These are phyloP conservation scores for Limnephilus auricula DNA, from an alignment of 2,888 invertebrate species.

Conservation along the genomic window DNA sequence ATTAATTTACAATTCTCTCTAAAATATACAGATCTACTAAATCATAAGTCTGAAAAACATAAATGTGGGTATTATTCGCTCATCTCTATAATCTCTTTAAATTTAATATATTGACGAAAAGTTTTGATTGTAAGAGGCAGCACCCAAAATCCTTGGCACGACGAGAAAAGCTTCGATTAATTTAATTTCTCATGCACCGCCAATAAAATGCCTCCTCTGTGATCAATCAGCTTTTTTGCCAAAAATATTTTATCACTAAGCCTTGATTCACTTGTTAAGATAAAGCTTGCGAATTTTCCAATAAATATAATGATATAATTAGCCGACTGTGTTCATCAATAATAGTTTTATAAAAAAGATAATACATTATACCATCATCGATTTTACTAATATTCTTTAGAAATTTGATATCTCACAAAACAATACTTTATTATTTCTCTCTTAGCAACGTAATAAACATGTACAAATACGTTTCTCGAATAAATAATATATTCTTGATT, in stretches of 20 bases:
- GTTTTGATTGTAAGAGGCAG: background rate
- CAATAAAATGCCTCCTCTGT: slow-evolving; percentile 15
- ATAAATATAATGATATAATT: background rate
- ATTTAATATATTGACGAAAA: background rate
- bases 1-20: background rate
- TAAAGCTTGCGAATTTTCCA: background rate
- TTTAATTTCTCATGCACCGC: background rate
- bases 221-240: slow-evolving; percentile 12
- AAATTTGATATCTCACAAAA: too few species aligned
- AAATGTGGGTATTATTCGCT: background rate
- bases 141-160: background rate
- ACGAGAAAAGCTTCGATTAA: background rate
- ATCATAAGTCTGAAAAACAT: background rate
- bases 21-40: background rate
- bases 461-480: too few species aligned
- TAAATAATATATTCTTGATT: too few species aligned
- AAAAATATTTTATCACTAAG: background rate
- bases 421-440: too few species aligned
- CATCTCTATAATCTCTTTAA: background rate
- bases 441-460: too few species aligned
- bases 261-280: slow-evolving; percentile 23
- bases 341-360: background rate
- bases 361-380: background rate
- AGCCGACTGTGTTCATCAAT: background rate
- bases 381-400: background rate